A percentile compares a stretch with the other conserved stretches of the same genome.
Evolutionary conservation across 2,888 invertebrate species (phyloP).

Genomic region (Myopa testacea): DNA sequence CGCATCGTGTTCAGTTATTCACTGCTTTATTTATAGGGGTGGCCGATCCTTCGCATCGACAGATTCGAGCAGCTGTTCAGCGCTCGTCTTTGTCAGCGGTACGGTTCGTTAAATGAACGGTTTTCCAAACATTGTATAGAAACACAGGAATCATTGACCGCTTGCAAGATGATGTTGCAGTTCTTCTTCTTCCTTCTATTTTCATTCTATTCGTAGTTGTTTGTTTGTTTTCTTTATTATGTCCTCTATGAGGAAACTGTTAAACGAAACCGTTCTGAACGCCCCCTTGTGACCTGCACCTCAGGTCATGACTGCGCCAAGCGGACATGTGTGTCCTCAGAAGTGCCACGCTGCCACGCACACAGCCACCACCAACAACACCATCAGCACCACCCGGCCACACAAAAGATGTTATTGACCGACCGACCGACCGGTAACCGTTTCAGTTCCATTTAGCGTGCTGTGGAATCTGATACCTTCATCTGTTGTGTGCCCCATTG

Average conservation of each 20-base stretch:
- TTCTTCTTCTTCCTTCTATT: constrained; percentile 4
- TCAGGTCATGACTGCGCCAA: constrained; percentile 10
- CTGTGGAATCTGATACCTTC: constrained; percentile 33
- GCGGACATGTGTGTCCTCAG: constrained; percentile 7
- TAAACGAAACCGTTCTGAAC: not conserved
- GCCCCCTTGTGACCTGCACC: constrained; percentile 15
- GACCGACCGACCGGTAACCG: constrained; percentile 21
- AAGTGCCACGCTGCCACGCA: not conserved
- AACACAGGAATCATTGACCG: constrained; percentile 2
- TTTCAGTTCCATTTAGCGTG: constrained; percentile 20
- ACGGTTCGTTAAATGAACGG: constrained; percentile 12
- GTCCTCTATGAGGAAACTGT: not conserved
- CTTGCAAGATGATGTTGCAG: not conserved
- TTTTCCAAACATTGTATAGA: not conserved
- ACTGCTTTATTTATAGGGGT: constrained; percentile 35
- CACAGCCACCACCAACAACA: not conserved
- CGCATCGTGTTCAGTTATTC: constrained; percentile 10
- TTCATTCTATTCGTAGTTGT: not conserved
- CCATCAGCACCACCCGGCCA: not conserved
- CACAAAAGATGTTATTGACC: constrained; percentile 32
- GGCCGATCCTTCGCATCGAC: constrained; percentile 19
- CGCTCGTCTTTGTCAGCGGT: constrained; percentile 27
- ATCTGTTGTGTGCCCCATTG: constrained; percentile 30
- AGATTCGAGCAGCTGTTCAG: constrained; percentile 23
- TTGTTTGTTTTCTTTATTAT: not conserved